Percentiles rank a stretch among this genome's conserved stretches.
phyloP scores from a whole-genome alignment of 2,888 invertebrate genomes.

The Apomyelois bistriatella region DNA sequence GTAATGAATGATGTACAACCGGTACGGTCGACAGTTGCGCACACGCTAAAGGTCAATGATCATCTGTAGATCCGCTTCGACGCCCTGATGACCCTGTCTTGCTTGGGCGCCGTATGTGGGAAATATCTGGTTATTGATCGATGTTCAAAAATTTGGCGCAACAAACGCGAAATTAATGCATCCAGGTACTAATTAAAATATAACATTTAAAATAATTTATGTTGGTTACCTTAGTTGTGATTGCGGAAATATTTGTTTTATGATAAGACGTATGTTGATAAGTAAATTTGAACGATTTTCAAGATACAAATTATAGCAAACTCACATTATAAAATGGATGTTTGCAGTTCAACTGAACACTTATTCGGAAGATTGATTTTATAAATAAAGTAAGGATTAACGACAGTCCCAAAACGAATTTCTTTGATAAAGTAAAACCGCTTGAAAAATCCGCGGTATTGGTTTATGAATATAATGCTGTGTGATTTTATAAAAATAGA shows the following conservation, averaged over 20 bases:
- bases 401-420: no score
- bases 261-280: no score
- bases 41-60: slow-evolving; percentile 77
- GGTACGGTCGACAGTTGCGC: slow-evolving; percentile 63
- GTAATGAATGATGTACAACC: slow-evolving; percentile 66
- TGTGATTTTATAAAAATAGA: no score
- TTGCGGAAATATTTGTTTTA: neutral
- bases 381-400: no score
- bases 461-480: no score
- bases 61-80: slow-evolving; percentile 78
- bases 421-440: no score
- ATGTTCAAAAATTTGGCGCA: slow-evolving; percentile 31
- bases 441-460: no score
- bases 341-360: no score
- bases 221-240: neutral
- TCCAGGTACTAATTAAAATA: neutral
- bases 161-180: neutral
- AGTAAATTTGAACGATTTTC: no score
- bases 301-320: no score
- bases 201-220: neutral
- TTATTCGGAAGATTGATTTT: no score
- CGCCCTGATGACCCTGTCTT: slow-evolving; percentile 75
- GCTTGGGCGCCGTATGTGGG: slow-evolving; percentile 50
- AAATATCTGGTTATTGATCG: slow-evolving; percentile 61
- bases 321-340: no score